These are phyloP conservation scores for Pseudochromis fuscus DNA, from an alignment of 2,797 vertebrate species.

Conservation along the genomic window DNA sequence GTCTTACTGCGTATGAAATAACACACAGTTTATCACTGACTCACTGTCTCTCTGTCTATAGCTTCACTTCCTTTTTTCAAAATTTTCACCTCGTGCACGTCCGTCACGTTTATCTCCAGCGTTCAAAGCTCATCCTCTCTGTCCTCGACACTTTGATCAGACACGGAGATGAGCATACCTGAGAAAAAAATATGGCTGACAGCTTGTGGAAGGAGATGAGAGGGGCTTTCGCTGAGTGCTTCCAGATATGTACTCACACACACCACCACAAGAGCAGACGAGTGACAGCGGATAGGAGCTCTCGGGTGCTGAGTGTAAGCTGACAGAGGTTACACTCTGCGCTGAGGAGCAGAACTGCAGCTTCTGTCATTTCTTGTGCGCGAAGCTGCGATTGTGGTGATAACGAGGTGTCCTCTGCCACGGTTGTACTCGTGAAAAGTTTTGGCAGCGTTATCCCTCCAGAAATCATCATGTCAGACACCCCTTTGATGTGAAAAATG, in stretches of 20 bases:
- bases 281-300: not conserved
- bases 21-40: conserved; percentile 6
- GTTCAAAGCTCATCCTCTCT: conserved; percentile 33
- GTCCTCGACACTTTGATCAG: conserved; percentile 49
- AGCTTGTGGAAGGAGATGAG: conserved; percentile 61
- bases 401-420: not conserved
- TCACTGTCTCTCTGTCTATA: not conserved
- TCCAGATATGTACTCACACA: conserved; percentile 55
- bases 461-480: not conserved
- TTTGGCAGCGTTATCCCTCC: not conserved
- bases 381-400: conserved; percentile 6
- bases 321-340: conserved; percentile 3
- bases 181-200: conserved; percentile 47
- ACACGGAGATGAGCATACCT: conserved; percentile 45
- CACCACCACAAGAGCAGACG: too few relatives aligned
- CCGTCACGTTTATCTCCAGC: conserved; percentile 39
- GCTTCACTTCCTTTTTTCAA: conserved; percentile 1
- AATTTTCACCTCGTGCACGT: conserved; percentile 9
- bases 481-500: conserved; percentile 36
- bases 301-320: conserved; percentile 17
- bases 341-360: not conserved
- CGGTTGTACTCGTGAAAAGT: not conserved
- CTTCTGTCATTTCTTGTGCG: conserved; percentile 6
- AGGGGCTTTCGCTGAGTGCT: conserved; percentile 52
- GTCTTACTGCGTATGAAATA: conserved; percentile 3